Evolutionary conservation across 2,888 invertebrate genomes (phyloP), one percentile per base, ranked within the genome.

Genomic region (Galeopsomyia nigrocyanea): DNA sequence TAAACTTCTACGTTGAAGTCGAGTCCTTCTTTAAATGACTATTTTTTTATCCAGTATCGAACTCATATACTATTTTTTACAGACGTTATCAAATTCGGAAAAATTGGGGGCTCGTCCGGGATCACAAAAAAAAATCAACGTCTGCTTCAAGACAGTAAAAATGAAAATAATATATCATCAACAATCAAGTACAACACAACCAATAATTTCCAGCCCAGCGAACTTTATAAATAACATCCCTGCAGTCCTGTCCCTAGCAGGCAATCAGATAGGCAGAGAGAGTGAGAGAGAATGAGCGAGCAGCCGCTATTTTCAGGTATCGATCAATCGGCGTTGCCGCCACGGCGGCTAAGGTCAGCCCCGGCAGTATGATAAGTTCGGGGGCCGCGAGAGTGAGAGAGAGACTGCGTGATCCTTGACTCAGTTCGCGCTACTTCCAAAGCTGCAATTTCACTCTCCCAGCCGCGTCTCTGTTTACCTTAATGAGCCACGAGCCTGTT

Each of bases 281-380:
- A 6, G 51, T 3, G 21, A 17, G 16, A 16, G 16, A 19, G 21
- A 39, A 31, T 19, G 26, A 9, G 60, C 26, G 39, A 63, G 68
- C 46, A 39, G 39, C 55, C 75, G 82, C 82, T 85, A 84, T 83
- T 84, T 85, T 82, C 78, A 82, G 82, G 75, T 83, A 85, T 86
- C 82, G 83, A 84, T 82, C 82, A 83, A 83, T 85, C 80, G 80
- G n/a, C 55, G 70, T 17, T 51, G 17, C 19, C 26, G 55, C 22
- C 46, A 31, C 31, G 9, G 65, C 58, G 62, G 58, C 68, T 85
- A 85, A 85, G 84, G 84, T 84, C 83, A 84, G 79, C 77, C 81
- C 77, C 80, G 78, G 79, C 19, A 73, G 79, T 76, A 76, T 72
- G 78, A 78, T 78, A 73, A 78, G 68, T 77, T 75, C 76, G 77